phyloP scores from a whole-genome alignment of 2,888 invertebrate genomes.

The Neoascia interrupta region DNA sequence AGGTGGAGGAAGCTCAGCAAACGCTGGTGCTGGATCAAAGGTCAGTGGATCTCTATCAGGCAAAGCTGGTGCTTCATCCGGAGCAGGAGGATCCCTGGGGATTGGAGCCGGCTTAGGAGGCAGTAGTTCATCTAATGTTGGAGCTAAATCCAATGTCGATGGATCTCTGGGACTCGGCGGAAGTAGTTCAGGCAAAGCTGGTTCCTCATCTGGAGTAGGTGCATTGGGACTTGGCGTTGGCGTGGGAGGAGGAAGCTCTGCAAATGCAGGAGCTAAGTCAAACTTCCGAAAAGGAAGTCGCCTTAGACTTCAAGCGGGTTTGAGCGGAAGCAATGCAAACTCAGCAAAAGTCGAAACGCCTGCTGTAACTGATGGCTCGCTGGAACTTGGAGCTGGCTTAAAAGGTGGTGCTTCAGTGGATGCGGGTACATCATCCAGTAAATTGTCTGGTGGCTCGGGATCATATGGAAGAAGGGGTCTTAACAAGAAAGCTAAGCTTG shows the following conservation, averaged over 20 bases:
- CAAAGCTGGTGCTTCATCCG: background rate
- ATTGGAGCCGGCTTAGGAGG: background rate
- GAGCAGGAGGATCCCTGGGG: background rate
- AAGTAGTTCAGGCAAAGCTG: background rate
- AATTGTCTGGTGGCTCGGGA: background rate
- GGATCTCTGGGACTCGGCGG: background rate
- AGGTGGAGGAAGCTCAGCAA: constrained; percentile 5
- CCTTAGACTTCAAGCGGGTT: no score
- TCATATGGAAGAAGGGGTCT: no score
- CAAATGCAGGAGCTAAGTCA: no score
- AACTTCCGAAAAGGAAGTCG: no score
- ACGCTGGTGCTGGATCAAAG: constrained; percentile 21
- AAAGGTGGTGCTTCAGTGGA: no score
- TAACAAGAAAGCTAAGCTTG: no score
- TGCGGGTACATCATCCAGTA: background rate
- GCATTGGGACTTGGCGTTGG: background rate
- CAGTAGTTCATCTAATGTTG: background rate
- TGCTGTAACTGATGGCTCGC: no score
- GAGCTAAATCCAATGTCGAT: background rate
- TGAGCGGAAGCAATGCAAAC: no score
- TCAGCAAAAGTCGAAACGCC: no score
- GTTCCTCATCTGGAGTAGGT: background rate
- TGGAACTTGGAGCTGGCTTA: background rate
- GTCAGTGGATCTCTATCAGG: background rate
- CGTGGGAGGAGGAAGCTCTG: background rate